Evolutionary conservation across 2,888 invertebrate genomes (phyloP), one percentile per base, ranked within the genome.

Genomic region (Archips crataeganus): DNA sequence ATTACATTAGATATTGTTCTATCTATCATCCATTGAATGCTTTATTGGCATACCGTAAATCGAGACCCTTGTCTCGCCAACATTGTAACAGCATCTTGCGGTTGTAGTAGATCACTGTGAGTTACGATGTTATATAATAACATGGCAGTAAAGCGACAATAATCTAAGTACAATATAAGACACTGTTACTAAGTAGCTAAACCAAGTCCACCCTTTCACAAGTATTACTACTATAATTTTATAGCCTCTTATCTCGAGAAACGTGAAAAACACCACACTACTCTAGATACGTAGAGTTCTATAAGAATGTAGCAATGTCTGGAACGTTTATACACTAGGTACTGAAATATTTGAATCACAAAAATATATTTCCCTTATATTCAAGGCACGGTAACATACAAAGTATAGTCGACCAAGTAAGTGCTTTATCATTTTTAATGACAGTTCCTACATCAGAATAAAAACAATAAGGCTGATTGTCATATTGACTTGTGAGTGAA

Each of bases 81-180:
- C 69, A 69, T 63, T 69, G 63, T 68, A 69, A 73, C 69, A 59
- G 62, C 68, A 69, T 65, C 64, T 74, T 60, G 60, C 70, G 57
- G 72, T 67, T 45, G 69, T 64, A 42, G 73, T 70, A 70, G 70
- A 74, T 74, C 74, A 74, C 59, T 15, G 36, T 65, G 74, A 74
- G 64, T 74, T 64, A 74, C 73, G 59, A 60, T 39, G 54, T 71
- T 63, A 73, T 68, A 63, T 70, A 65, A 69, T 65, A 65, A 65
- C 45, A 74, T 39, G 47, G 63, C 59, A 69, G 45, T 74, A 65
- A 70, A 65, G 54, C 69, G 69, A 65, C 59, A 69, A 65, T 70
- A 70, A 65, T 49, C 68, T 59, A 60, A 34, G 8, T 51, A 70
- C 69, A 70, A 70, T 70, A 65, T 74, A 15, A 49, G 61, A 74